Evolutionary conservation across 2,888 invertebrate genomes (phyloP), one percentile per base, ranked within the genome.

Genomic region (Netelia fuscicornis): DNA sequence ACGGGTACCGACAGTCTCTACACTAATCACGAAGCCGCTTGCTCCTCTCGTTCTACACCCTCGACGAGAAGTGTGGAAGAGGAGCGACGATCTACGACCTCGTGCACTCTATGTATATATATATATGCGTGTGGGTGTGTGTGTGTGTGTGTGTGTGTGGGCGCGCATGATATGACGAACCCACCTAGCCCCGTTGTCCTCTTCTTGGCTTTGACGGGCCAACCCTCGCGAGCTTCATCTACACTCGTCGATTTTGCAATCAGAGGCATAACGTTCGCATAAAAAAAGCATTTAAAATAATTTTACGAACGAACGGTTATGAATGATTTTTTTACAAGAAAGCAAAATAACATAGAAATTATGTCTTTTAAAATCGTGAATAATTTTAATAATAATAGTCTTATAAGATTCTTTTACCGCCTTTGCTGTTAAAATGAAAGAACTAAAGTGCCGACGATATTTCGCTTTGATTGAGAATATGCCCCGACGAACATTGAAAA

Each of bases 21-120:
- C 84, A 81, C 77, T 81, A 81, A 84, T 84, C 74, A 81, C 78
- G 64, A 42, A 81, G 74, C 62, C 81, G 23, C 78, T 75, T 54
- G 68, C 64, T 74, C 44, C 67, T 67, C 77, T 74, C 77, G 68
- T 77, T 74, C 74, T 62, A 42, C 54, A 72, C 54, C 58, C 65
- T 67, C 77, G 71, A 48, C 23, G 83, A 76, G 71, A 80, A 76
- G 62, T 62, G 64, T 68, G 60, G 37, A 60, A 60, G 71, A 64
- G 52, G 44, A 71, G 74, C 23, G 71, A 67, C 72, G 77, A 83
- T 78, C 52, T 72, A 77, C 77, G 54, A 44, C 83, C 68, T 23
- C 17, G 74, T 62, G 42, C 54, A n/a, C 44, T 81, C 65, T 71
- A 11, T n/a, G 30, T 76, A 62, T 60, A 20, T 20, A 20, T 20